Evolutionary conservation across 2,113 vertebrate species (phyloP), one percentile per base, ranked within the genome.

Genomic region (Ageneiosus marmoratus): DNA sequence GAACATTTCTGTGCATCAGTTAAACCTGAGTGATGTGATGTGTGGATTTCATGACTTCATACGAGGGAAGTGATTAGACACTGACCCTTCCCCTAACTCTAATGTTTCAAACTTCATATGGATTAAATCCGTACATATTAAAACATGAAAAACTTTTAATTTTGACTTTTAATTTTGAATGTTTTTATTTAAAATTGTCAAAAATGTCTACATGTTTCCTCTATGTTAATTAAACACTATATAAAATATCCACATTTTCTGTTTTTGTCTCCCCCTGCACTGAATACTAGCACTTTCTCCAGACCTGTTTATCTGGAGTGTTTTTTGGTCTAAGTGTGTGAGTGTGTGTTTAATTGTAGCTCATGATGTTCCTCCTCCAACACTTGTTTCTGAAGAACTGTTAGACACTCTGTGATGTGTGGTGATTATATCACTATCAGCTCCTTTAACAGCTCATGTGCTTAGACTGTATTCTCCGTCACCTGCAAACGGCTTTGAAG

Each of bases 381-480:
- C 22, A 46, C 13, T 48, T 48, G 44, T 69, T 24, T 44, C 37
- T 69, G 37, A 34, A 11, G 13, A 50, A n/a, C 24, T 27, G 70
- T 12, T 74, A 27, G 27, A 51, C 48, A 53, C 73, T 34, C 7
- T 1, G 8, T 1, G 8, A 18, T 15, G 46, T 50, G 24, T 29
- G 27, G 50, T 75, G 48, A 53, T 75, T 75, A 75, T 75, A 22
- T 76, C 73, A 76, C 73, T 24, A 55, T 24, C 73, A 55, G 73
- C 50, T 76, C 73, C 73, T 76, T 76, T 55, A 53, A 5, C 50
- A 24, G 73, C 73, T 53, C 50, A n/a, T 24, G 73, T 55, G 73
- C 73, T 75, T 55, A 24, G 50, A 76, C 29, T 37, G 11, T 32
- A 5, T 74, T 74, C 70, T 29, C 46, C 10, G 12, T 29, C n/a